Evolutionary conservation across 2,888 invertebrate species (phyloP).

Genomic region (Acrocera orbiculus): DNA sequence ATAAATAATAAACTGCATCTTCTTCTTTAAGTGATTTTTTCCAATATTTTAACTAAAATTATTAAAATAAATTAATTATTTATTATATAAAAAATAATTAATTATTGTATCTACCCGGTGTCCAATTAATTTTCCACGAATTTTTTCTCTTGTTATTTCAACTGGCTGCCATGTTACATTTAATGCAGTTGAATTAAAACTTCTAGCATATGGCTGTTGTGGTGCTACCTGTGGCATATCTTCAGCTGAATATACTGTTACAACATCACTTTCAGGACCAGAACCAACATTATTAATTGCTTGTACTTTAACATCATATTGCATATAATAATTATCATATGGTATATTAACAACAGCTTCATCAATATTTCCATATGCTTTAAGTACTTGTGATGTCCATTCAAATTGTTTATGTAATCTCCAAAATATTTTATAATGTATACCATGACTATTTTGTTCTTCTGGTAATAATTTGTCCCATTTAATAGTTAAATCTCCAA

Average conservation of each 20-base stretch:
- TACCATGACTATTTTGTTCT: conserved; percentile 75
- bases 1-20: conserved; percentile 66
- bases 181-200: conserved; percentile 82
- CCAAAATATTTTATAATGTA: conserved; percentile 82
- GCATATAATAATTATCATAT: conserved; percentile 56
- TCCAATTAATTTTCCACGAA: conserved; percentile 80
- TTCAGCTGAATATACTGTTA: conserved; percentile 68
- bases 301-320: conserved; percentile 75
- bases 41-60: conserved; percentile 71
- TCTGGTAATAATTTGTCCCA: conserved; percentile 65
- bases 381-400: conserved; percentile 51
- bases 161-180: conserved; percentile 85
- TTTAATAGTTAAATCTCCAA: conserved; percentile 79
- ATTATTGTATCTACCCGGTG: conserved; percentile 47
- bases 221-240: conserved; percentile 88
- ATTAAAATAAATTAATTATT: conserved; percentile 1
- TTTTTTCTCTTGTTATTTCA: conserved; percentile 60
- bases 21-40: conserved; percentile 54
- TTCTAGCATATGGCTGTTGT: conserved; percentile 54
- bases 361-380: conserved; percentile 52
- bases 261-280: conserved; percentile 64
- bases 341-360: conserved; percentile 62
- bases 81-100: background rate
- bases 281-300: conserved; percentile 61
- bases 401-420: conserved; percentile 55